Evolutionary conservation across 2,113 vertebrate species (phyloP).

Genomic region (Uria aalge): DNA sequence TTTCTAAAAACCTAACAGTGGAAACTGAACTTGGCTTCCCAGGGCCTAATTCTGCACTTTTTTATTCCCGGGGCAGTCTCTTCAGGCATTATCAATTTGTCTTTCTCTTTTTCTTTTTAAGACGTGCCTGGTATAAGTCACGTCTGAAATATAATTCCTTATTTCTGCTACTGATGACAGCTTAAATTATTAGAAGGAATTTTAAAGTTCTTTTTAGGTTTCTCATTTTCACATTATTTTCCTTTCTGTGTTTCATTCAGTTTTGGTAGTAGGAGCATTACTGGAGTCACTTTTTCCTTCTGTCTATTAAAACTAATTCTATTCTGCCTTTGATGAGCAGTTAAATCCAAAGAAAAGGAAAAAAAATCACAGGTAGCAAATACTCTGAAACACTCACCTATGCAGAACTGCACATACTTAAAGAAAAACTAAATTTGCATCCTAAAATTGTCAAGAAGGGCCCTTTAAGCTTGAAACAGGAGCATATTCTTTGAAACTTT

Average conservation of each 20-base stretch:
- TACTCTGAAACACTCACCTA: background rate
- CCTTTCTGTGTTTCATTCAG: background rate
- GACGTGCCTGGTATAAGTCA: slow-evolving; percentile 1
- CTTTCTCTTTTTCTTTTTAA: slow-evolving; percentile 18
- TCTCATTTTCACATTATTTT: slow-evolving; percentile 23
- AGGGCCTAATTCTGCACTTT: background rate
- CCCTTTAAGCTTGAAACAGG: slow-evolving; percentile 48
- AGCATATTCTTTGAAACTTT: slow-evolving; percentile 56
- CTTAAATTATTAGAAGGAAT: slow-evolving; percentile 9
- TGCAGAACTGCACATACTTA: background rate
- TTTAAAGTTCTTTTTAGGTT: slow-evolving; percentile 1
- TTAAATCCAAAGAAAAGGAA: background rate
- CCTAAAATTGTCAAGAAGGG: background rate
- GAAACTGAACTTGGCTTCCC: slow-evolving; percentile 24
- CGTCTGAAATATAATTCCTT: slow-evolving; percentile 31
- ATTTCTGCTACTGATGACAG: slow-evolving; percentile 19
- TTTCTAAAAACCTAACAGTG: background rate
- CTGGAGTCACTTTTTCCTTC: background rate
- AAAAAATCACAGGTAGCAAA: background rate
- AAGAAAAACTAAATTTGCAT: background rate
- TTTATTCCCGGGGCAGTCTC: background rate
- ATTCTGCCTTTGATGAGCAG: background rate
- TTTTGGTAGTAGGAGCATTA: background rate
- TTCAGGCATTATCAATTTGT: slow-evolving; percentile 11
- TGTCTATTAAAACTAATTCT: background rate